phyloP scores from a whole-genome alignment of 1,140 invertebrate species.

The Gryllus bimaculatus region DNA sequence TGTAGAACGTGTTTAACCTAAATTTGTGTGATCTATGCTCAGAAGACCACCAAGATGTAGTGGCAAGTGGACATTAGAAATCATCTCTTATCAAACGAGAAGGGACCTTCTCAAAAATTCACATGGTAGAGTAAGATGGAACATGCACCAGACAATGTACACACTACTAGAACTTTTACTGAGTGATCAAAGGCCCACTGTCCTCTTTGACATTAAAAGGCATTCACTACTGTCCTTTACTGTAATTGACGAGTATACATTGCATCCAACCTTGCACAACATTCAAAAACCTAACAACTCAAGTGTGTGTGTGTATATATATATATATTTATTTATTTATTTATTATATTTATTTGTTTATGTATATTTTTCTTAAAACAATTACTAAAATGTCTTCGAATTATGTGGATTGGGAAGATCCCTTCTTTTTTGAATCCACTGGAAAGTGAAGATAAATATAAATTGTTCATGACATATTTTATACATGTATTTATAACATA shows the following conservation, averaged over 20 bases:
- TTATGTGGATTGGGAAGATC: slow-evolving; percentile 19
- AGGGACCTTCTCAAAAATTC: slow-evolving; percentile 13
- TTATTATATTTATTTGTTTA: slow-evolving; percentile 2
- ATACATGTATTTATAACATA: slow-evolving; percentile 12
- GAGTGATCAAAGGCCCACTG: neutral
- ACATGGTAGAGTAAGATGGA: neutral
- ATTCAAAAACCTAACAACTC: slow-evolving; percentile 9
- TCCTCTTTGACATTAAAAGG: slow-evolving; percentile 2
- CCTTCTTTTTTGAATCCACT: slow-evolving; percentile 18
- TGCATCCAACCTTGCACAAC: slow-evolving; percentile 9
- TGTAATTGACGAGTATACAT: slow-evolving; percentile 5
- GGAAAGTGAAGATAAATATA: slow-evolving; percentile 14
- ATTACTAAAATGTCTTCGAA: slow-evolving; percentile 10
- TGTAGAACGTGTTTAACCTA: slow-evolving; percentile 18
- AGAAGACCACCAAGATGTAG: slow-evolving; percentile 12
- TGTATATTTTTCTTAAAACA: neutral
- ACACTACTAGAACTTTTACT: slow-evolving; percentile 16
- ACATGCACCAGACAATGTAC: slow-evolving; percentile 6
- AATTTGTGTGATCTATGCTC: slow-evolving; percentile 17
- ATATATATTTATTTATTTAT: neutral
- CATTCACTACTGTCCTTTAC: neutral
- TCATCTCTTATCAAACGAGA: slow-evolving; percentile 17
- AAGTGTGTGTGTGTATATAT: neutral
- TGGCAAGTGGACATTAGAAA: slow-evolving; percentile 15
- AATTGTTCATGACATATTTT: neutral